Evolutionary conservation across 2,113 vertebrate genomes (phyloP).

Genomic region (Leptobrachium leishanense): DNA sequence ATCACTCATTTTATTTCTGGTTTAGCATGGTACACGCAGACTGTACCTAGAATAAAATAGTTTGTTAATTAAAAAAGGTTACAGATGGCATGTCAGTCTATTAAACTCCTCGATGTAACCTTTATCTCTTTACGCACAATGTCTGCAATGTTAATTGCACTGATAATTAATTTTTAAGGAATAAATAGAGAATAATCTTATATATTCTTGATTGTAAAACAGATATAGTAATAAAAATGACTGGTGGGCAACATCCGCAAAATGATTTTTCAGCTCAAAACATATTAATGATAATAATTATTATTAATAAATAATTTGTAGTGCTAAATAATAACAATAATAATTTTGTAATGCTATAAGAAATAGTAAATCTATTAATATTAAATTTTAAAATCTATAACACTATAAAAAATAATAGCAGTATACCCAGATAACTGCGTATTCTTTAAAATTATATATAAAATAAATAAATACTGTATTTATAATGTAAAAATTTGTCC

Average conservation of each 20-base stretch:
- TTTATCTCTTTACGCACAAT: slow-evolving; percentile 15
- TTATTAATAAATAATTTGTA: no score
- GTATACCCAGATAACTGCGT: no score
- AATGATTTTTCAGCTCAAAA: slow-evolving; percentile 19
- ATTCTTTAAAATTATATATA: no score
- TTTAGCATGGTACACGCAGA: no score
- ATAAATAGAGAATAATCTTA: slow-evolving; percentile 19
- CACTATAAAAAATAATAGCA: no score
- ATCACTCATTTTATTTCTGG: no score
- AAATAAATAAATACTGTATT: no score
- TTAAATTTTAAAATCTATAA: no score
- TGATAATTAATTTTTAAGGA: slow-evolving; percentile 18
- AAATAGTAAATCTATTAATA: no score
- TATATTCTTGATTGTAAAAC: background rate
- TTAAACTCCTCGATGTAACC: slow-evolving; percentile 5
- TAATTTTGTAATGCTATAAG: no score
- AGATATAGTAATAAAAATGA: background rate
- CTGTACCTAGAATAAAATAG: background rate
- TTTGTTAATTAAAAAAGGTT: slow-evolving; percentile 42
- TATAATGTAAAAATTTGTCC: no score
- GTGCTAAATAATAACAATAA: no score
- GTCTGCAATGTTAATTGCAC: slow-evolving; percentile 20
- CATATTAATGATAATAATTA: background rate
- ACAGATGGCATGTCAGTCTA: slow-evolving; percentile 25
- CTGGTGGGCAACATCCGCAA: slow-evolving; percentile 1